phyloP scores from a whole-genome alignment of 2,888 invertebrate species.

The Amphipoea oculea region DNA sequence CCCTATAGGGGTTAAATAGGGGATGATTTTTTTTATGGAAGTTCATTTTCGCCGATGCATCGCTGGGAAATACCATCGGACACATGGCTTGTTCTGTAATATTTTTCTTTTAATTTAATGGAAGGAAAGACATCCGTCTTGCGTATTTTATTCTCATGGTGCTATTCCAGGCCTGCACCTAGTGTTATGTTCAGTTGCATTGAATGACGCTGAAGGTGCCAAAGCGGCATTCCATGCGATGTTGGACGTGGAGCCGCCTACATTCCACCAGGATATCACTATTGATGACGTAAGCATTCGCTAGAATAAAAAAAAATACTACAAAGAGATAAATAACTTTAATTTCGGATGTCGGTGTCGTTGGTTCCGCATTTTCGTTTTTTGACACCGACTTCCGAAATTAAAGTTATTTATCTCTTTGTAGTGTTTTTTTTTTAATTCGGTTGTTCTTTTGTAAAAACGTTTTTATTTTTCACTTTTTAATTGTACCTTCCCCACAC shows the following conservation, averaged over 20 bases:
- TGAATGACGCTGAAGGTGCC: constrained; percentile 98
- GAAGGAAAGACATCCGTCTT: not conserved
- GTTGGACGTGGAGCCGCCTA: constrained; percentile 94
- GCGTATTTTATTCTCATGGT: not conserved
- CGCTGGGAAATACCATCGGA: too few species aligned
- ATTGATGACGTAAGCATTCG: constrained; percentile 82
- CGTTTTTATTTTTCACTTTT: too few species aligned
- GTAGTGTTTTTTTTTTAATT: too few species aligned
- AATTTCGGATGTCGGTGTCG: too few species aligned
- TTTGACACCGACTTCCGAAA: too few species aligned
- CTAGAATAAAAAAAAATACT: not conserved
- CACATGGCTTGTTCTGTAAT: not conserved
- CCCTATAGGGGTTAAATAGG: not conserved
- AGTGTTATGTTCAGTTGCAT: constrained; percentile 96
- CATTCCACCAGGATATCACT: constrained; percentile 85
- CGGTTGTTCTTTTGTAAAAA: too few species aligned
- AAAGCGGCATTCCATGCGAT: constrained; percentile 97
- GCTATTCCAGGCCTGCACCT: constrained; percentile 94
- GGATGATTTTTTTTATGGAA: not conserved
- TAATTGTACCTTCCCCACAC: too few species aligned
- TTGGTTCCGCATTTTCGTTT: too few species aligned
- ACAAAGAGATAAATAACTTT: too few species aligned
- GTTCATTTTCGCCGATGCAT: not conserved
- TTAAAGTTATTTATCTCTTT: too few species aligned
- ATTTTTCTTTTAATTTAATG: not conserved